Evolutionary conservation across 2,888 invertebrate species (phyloP).

Genomic region (Athetis lepigone): DNA sequence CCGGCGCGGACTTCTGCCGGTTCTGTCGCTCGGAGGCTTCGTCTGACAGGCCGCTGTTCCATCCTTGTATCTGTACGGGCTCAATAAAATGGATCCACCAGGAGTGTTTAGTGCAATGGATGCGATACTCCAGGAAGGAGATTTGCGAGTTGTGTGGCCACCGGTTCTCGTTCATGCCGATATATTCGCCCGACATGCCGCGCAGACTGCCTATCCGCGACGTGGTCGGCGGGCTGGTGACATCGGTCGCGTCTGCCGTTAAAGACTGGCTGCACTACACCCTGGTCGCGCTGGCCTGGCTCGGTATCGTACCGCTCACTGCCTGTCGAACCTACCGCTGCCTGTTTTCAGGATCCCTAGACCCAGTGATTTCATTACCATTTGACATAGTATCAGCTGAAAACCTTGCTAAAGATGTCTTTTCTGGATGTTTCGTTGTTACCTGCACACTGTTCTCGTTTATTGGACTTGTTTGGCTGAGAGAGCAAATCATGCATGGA

Average conservation of each 20-base stretch:
- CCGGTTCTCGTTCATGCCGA: conserved; percentile 99
- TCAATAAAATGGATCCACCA: conserved; percentile 99
- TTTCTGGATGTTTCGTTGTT: conserved; percentile 99
- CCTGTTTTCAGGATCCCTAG: conserved; percentile 97
- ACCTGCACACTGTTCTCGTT: conserved; percentile 98
- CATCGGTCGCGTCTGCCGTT: conserved; percentile 97
- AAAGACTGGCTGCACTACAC: conserved; percentile 99
- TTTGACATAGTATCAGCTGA: conserved; percentile 98
- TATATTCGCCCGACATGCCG: conserved; percentile 99
- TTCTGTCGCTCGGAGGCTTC: conserved; percentile 99
- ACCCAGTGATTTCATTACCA: conserved; percentile 95
- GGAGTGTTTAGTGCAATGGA: conserved; percentile 99
- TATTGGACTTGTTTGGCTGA: conserved; percentile 98
- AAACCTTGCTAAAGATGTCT: conserved; percentile 97
- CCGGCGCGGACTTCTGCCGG: conserved; percentile 97
- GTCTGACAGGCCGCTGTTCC: conserved; percentile 97
- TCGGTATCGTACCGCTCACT: conserved; percentile 98
- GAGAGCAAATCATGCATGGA: conserved; percentile 99
- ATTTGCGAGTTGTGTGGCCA: conserved; percentile 99
- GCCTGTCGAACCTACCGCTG: conserved; percentile 99
- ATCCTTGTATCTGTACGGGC: conserved; percentile 99
- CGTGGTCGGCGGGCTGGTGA: conserved; percentile 96
- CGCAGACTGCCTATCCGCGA: conserved; percentile 97
- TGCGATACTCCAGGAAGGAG: conserved; percentile 99
- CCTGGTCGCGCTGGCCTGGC: conserved; percentile 98